Evolutionary conservation across 2,888 invertebrate genomes (phyloP), one percentile per base, ranked within the genome.

Genomic region (Ecliptopera silaceata): DNA sequence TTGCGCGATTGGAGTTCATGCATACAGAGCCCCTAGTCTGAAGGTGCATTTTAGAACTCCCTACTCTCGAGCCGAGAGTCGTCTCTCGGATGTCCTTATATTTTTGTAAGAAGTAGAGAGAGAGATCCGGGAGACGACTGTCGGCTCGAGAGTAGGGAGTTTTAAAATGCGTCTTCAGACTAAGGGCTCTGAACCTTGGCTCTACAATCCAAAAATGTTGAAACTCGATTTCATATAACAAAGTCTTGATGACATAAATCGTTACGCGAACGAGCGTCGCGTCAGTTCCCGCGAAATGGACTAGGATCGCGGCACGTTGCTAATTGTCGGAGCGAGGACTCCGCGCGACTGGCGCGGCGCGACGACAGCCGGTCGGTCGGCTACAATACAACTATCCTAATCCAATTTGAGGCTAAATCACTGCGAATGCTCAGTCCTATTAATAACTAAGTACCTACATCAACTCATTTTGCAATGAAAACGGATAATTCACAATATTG

Each of bases 371-470:
- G 10, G 44, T 15, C 18, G 39, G 50, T 36, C 54, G 51, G n/a
- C n/a, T n/a, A n/a, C n/a, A n/a, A n/a, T n/a, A n/a, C 29, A 31
- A 53, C 42, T 56, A 50, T 44, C 34, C 46, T 65, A 65, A 65
- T 65, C 63, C 57, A 61, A 65, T 65, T 65, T 56, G 47, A 29
- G 22, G 42, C 46, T 47, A 39, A 45, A 57, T 58, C 47, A 52
- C 32, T 18, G 48, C 39, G 56, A 44, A 64, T 51, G 53, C 44
- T 43, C 26, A 45, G 43, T 5, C 32, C 17, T 59, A 58, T 62
- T 44, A 57, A 59, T 42, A 42, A 42, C 8, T 12, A 13, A 57
- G 58, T 42, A 42, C 22, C 8, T 12, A 13, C 34, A 34, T 34
- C n/a, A 13, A 6, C 12, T 13, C 34, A 34, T 13, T 6, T 13